Percentiles rank a stretch among this genome's conserved stretches.
These are phyloP conservation scores for Gnathonemus echidnorhynchus DNA, from an alignment of 2,113 vertebrate species.

Conservation along the genomic window DNA sequence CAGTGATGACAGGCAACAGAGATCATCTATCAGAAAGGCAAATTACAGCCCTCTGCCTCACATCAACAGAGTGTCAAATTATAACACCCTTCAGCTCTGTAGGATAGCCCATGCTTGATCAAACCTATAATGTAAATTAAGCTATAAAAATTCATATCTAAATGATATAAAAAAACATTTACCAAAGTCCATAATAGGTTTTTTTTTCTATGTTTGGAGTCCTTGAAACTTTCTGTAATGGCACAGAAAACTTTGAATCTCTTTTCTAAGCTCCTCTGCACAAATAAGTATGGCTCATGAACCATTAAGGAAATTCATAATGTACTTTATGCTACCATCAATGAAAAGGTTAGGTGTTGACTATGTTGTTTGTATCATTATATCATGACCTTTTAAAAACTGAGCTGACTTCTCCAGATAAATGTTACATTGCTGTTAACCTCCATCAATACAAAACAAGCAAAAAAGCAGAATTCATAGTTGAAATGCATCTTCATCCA, in stretches of 20 bases:
- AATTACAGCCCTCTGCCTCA: background rate
- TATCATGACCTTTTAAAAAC: background rate
- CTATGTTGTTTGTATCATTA: background rate
- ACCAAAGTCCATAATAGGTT: background rate
- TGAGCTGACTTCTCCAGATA: background rate
- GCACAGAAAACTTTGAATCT: background rate
- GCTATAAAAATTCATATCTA: background rate
- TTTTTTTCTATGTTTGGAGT: background rate
- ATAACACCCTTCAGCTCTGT: background rate
- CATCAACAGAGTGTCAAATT: background rate
- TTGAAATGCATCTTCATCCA: background rate
- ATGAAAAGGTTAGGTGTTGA: background rate
- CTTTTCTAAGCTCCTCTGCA: background rate
- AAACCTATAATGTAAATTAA: background rate
- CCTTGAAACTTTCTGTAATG: background rate
- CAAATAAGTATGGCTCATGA: background rate
- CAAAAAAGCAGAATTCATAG: background rate
- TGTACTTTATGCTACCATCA: background rate
- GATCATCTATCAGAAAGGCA: background rate
- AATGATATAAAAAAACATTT: background rate
- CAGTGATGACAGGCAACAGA: background rate
- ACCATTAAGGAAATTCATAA: background rate
- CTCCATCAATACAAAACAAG: background rate
- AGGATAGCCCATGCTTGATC: background rate
- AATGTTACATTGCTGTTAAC: background rate